A percentile compares a stretch with the other conserved stretches of the same genome.
These are phyloP conservation scores for Rhorus exstirpatorius DNA, from an alignment of 2,888 invertebrate genomes.

Conservation along the genomic window DNA sequence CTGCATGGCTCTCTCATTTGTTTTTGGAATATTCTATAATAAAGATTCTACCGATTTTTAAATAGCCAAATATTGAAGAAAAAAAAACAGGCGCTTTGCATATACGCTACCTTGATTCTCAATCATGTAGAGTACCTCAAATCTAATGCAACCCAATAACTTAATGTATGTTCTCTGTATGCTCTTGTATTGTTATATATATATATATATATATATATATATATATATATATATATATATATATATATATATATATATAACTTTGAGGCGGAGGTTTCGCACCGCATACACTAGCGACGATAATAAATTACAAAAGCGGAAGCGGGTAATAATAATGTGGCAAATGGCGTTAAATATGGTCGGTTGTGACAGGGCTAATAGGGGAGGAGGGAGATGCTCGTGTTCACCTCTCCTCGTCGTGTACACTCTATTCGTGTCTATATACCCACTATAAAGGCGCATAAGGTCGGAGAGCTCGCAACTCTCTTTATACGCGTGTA, in stretches of 20 bases:
- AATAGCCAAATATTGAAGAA: too few relatives aligned
- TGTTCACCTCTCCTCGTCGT: constrained; percentile 64
- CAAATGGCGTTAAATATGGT: constrained; percentile 77
- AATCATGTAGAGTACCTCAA: too few relatives aligned
- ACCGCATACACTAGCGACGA: constrained; percentile 41
- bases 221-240: too few relatives aligned
- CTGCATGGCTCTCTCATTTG: too few relatives aligned
- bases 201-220: too few relatives aligned
- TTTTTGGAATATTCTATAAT: too few relatives aligned
- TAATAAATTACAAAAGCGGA: constrained; percentile 74
- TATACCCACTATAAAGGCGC: constrained; percentile 68
- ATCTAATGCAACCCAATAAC: not conserved
- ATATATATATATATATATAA: constrained; percentile 1
- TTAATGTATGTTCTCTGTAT: not conserved
- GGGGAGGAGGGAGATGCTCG: constrained; percentile 72
- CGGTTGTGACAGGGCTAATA: constrained; percentile 76
- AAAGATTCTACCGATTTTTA: too few relatives aligned
- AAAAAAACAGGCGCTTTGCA: too few relatives aligned
- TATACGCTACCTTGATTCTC: too few relatives aligned
- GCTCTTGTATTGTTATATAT: too few relatives aligned
- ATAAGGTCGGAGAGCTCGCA: constrained; percentile 58
- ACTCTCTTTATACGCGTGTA: constrained; percentile 43
- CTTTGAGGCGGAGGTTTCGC: constrained; percentile 62
- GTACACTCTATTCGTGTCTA: constrained; percentile 40
- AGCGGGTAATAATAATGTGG: constrained; percentile 78